These are phyloP conservation scores for Aviceda subcristata DNA, from an alignment of 2,113 vertebrate genomes.

Conservation along the genomic window DNA sequence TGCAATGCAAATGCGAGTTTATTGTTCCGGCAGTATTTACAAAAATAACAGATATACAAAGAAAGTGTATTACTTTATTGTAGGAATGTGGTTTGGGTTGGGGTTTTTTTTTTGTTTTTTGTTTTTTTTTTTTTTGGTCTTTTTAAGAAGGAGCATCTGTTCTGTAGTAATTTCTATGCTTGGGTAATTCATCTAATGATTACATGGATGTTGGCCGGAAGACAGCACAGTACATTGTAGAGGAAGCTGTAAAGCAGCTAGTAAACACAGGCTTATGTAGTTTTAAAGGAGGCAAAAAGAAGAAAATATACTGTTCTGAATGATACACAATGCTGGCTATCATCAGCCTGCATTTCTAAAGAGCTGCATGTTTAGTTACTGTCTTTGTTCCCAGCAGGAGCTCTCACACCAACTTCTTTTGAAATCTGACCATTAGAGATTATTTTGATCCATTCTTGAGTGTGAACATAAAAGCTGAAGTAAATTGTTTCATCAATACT, in stretches of 20 bases:
- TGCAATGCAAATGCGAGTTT: background rate
- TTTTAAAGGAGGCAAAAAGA: slow-evolving; percentile 13
- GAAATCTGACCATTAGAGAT: slow-evolving; percentile 34
- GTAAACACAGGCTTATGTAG: background rate
- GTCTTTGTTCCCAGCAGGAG: background rate
- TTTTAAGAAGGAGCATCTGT: slow-evolving; percentile 50
- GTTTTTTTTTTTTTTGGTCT: rapidly evolving
- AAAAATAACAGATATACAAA: background rate
- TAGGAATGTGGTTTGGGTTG: too few relatives aligned
- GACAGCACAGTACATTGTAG: background rate
- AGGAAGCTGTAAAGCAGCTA: slow-evolving; percentile 33
- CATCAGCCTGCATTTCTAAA: background rate
- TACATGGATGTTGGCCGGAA: slow-evolving; percentile 25
- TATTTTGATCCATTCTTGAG: slow-evolving; percentile 30
- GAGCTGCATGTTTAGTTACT: background rate
- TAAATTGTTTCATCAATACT: slow-evolving; percentile 47
- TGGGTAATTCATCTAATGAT: slow-evolving; percentile 58
- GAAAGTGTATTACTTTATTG: background rate
- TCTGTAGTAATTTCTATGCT: slow-evolving; percentile 23
- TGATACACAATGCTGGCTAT: background rate
- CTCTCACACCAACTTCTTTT: background rate
- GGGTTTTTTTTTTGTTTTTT: too few relatives aligned
- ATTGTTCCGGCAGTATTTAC: background rate
- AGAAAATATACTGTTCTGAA: slow-evolving; percentile 26
- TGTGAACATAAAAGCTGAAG: background rate